Evolutionary conservation across 2,113 vertebrate genomes (phyloP).

Genomic region (Mesoclemmys tuberculata): DNA sequence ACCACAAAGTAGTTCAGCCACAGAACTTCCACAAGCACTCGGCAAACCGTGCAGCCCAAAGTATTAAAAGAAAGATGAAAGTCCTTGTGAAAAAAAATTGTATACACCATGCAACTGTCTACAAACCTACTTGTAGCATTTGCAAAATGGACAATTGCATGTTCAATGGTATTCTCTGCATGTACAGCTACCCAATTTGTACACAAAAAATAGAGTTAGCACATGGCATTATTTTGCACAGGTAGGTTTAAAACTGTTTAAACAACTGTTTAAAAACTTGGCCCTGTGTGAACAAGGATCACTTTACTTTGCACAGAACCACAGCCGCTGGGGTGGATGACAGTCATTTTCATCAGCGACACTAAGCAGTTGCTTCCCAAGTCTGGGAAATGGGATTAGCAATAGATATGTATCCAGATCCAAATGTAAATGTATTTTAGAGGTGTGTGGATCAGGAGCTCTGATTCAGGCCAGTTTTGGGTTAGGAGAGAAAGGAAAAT

Average conservation of each 20-base stretch:
- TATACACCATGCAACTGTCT: fast-evolving
- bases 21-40: neutral
- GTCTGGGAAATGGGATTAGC: neutral
- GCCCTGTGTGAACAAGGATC: neutral
- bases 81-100: neutral
- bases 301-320: neutral
- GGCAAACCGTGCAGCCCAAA: fast-evolving
- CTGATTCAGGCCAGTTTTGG: neutral
- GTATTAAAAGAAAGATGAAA: neutral
- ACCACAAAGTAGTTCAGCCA: neutral
- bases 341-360: neutral
- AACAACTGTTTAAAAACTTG: neutral
- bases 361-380: neutral
- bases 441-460: fast-evolving
- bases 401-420: neutral
- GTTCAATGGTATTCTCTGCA: fast-evolving
- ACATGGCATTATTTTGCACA: neutral
- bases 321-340: neutral
- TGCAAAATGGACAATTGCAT: neutral
- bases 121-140: neutral
- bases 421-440: neutral
- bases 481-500: neutral
- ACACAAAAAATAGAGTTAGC: neutral
- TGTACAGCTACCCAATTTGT: fast-evolving
- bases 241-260: too few relatives aligned